phyloP scores from a whole-genome alignment of 2,888 invertebrate species.

The Spodoptera picta region DNA sequence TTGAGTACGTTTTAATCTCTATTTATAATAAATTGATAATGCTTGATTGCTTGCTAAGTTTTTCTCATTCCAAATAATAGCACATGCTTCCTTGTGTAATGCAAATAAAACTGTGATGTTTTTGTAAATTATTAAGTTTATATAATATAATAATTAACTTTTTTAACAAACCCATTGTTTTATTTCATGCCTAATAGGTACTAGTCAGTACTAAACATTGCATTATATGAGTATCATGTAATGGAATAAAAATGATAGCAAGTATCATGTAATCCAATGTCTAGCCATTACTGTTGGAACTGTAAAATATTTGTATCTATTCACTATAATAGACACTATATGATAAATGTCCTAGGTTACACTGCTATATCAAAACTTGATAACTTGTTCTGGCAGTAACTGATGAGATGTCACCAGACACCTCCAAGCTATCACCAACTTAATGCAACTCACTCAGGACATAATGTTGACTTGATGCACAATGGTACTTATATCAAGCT shows the following conservation, averaged over 20 bases:
- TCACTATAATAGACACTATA: neutral
- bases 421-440: too few species aligned
- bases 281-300: constrained; percentile 12
- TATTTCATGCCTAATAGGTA: constrained; percentile 23
- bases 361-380: neutral
- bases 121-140: constrained; percentile 63
- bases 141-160: constrained; percentile 54
- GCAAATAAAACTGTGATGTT: constrained; percentile 69
- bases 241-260: too few species aligned
- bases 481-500: constrained; percentile 1
- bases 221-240: too few species aligned
- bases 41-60: constrained; percentile 7
- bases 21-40: constrained; percentile 7
- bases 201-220: too few species aligned
- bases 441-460: too few species aligned
- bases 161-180: constrained; percentile 55
- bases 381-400: too few species aligned
- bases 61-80: constrained; percentile 52
- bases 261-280: too few species aligned
- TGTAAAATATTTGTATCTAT: constrained; percentile 21
- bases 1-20: constrained; percentile 9
- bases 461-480: too few species aligned
- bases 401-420: too few species aligned
- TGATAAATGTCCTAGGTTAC: neutral
- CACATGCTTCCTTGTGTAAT: constrained; percentile 45